Base-by-base conservation (phyloP, 2,888 invertebrate species). In the Lithophane socia region DNA sequence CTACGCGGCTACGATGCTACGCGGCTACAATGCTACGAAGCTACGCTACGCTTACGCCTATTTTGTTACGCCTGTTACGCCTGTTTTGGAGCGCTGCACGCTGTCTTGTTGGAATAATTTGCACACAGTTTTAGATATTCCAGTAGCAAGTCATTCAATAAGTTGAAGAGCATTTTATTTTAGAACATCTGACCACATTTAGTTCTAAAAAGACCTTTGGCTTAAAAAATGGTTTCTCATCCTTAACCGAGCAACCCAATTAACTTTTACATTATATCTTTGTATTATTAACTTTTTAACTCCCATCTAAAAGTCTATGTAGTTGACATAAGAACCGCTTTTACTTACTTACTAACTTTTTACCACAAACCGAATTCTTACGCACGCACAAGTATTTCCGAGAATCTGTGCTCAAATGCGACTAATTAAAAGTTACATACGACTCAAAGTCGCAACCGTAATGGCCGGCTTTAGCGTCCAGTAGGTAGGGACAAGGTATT, bases 351-450 rank as follows among this genome's bases (percentile, higher is more conserved):
- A 37, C 37, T 37, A 5, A 37, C 37, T 69, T 69, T 68, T 65
- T 8, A 56, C 83, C 65, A 18, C 61, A 58, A 73, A 63, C 54
- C 29, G 44, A 72, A 71, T 66, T 21, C 21, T 67, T 29, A 58
- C 44, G 18, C 42, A n/a, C 49, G 56, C 29, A 16, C 29, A 42
- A 49, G 13, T 72, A 70, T 70, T 68, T 54, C 21, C 7, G 56
- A 24, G 52, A 84, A 69, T 63, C 65, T 73, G 66, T 44, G 64
- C 42, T 60, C 58, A 73, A 63, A 72, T 42, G 44, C 2, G 47
- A 52, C 69, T 84, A 84, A 85, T 80, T 83, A 80, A 83, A 86
- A 83, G 77, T 82, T 73, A 67, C 75, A 75, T 63, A 58, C 9
- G 60, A 56, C 47, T 66, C 21, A 12, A 67, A 79, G 52, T 79